These are phyloP conservation scores for Xiphophorus birchmanni DNA, from an alignment of 2,797 vertebrate genomes.

Conservation along the genomic window DNA sequence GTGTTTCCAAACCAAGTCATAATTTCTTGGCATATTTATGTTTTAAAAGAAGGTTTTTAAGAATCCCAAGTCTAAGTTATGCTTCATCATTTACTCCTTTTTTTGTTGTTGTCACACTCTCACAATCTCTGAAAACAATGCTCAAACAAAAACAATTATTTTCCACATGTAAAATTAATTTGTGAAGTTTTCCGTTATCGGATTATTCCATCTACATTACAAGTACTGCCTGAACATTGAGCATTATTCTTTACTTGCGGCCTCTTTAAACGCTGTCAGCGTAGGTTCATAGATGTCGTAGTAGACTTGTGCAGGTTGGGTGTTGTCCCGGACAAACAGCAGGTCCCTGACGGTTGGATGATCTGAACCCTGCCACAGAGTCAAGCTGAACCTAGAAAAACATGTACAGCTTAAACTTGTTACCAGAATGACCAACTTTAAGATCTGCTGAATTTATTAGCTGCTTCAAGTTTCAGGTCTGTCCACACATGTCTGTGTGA, in stretches of 20 bases:
- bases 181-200: neutral
- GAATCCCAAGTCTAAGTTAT: neutral
- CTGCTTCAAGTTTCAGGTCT: neutral
- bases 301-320: slow-evolving; percentile 78
- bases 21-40: neutral
- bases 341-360: slow-evolving; percentile 83
- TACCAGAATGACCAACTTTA: neutral
- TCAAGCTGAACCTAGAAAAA: slow-evolving; percentile 84
- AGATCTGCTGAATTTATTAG: neutral
- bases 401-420: neutral
- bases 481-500: neutral
- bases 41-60: neutral
- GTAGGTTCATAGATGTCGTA: slow-evolving; percentile 89
- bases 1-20: neutral
- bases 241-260: slow-evolving; percentile 70
- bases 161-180: neutral
- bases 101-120: neutral
- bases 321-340: slow-evolving; percentile 86
- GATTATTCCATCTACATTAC: neutral
- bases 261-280: slow-evolving; percentile 82
- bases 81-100: neutral
- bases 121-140: neutral
- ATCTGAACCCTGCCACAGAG: slow-evolving; percentile 82
- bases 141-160: neutral
- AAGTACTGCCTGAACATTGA: neutral